A percentile compares a stretch with the other conserved stretches of the same genome.
Conservation (phyloP, 2,888 invertebrate genomes). For the Leucophenga montana region DNA sequence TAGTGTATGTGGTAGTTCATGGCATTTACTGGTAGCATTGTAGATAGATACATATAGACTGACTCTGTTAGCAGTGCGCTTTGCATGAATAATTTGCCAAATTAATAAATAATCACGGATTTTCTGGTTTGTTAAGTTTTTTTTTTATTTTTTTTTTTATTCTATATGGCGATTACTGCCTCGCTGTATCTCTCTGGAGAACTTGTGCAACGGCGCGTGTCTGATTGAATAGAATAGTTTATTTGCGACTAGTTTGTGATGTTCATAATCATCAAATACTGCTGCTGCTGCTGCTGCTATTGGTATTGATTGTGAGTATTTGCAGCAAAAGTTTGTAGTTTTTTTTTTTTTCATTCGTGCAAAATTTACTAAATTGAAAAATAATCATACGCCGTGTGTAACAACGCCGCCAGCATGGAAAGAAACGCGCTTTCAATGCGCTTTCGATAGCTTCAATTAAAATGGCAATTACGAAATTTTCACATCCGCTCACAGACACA, state of each 20-base stretch:
- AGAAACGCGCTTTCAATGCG: constrained; percentile 34
- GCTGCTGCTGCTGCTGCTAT: too few species aligned
- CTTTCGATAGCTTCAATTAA: constrained; percentile 51
- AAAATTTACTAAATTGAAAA: constrained; percentile 12
- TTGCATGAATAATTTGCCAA: constrained; percentile 61
- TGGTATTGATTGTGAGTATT: too few species aligned
- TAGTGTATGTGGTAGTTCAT: constrained; percentile 2
- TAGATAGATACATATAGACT: neutral
- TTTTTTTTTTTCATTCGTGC: too few species aligned
- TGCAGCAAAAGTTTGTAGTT: too few species aligned
- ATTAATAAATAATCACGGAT: constrained; percentile 62
- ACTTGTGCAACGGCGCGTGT: too few species aligned
- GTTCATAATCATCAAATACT: constrained; percentile 14
- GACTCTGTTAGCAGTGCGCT: constrained; percentile 39
- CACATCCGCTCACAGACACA: constrained; percentile 45
- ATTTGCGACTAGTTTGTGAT: constrained; percentile 35
- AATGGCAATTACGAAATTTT: constrained; percentile 58
- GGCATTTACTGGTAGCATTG: neutral
- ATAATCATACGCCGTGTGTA: neutral
- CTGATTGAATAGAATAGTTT: too few species aligned
- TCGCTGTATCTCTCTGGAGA: constrained; percentile 18
- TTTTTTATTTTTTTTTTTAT: constrained; percentile 33
- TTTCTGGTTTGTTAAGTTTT: constrained; percentile 60
- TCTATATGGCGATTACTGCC: neutral
- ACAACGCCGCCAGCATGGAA: neutral